A percentile compares a stretch with the other conserved stretches of the same genome.
Evolutionary conservation across 2,113 vertebrate species (phyloP).

Genomic region (Conger conger): DNA sequence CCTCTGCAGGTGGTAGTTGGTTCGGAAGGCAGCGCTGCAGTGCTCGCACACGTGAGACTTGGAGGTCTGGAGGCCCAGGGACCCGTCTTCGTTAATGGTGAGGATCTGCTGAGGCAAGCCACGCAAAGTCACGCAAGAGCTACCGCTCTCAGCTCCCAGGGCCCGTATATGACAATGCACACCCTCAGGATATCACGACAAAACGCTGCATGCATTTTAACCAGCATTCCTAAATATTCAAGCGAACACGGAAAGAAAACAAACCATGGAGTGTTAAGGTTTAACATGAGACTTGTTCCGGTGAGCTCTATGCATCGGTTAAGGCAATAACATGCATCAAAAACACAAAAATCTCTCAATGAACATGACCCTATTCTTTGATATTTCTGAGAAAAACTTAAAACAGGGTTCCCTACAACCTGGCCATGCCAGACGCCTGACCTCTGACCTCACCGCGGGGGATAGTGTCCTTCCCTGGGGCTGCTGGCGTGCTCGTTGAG

Average conservation of each 20-base stretch:
- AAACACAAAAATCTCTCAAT: too few relatives aligned
- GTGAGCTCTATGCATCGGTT: too few relatives aligned
- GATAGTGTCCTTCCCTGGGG: too few relatives aligned
- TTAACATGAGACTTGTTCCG: too few relatives aligned
- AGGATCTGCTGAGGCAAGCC: slow-evolving; percentile 79
- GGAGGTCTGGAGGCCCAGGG: slow-evolving; percentile 88
- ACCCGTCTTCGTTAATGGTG: slow-evolving; percentile 93
- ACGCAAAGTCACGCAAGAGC: not conserved
- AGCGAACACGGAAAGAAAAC: not conserved
- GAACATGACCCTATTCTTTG: too few relatives aligned
- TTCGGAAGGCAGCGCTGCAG: slow-evolving; percentile 97
- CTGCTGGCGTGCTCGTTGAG: not conserved
- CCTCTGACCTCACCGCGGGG: not conserved
- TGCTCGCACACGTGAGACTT: slow-evolving; percentile 96
- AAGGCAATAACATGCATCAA: too few relatives aligned
- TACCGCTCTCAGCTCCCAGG: not conserved
- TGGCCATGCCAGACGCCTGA: not conserved
- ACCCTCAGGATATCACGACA: not conserved
- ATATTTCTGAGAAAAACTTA: not conserved
- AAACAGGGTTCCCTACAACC: not conserved
- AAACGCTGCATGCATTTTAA: not conserved
- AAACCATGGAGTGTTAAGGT: too few relatives aligned
- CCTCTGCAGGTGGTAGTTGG: slow-evolving; percentile 98
- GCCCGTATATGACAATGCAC: not conserved
- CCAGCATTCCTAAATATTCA: not conserved